Base-by-base conservation (phyloP, 2,888 invertebrate species). In the Spilarctia lutea region DNA sequence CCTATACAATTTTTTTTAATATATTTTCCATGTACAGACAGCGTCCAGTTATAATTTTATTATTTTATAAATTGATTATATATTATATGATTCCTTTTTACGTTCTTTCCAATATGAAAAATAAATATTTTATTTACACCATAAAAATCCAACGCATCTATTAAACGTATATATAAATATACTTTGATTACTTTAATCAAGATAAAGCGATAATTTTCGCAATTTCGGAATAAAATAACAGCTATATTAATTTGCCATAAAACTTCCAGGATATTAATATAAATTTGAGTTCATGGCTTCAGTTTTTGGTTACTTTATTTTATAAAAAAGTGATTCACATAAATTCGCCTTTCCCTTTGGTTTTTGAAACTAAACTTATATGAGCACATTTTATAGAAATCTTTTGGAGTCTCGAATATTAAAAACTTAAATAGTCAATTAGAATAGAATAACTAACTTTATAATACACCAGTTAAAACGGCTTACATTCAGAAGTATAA, bases 181-280 rank as follows among this genome's bases (percentile, higher is more conserved):
- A n/a, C n/a, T n/a, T 81, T 77, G 60, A 60, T 27, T 13, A 78
- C 65, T 78, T 75, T 70, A 72, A 78, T 81, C 74, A 80, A 78
- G 72, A 82, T 76, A 66, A 78, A 78, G 63, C 18, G 0, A 6
- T 63, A 42, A 72, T 66, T 72, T 68, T 63, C 79, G 70, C 74
- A 74, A 76, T 80, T 81, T 80, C 77, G 79, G 78, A 77, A 84
- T 79, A 72, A 73, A 73, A 77, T 81, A 81, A 76, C 20, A 72
- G 74, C 75, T 80, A 78, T 87, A 87, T 88, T 89, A 89, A 88
- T 89, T 85, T 86, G 83, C 83, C 79, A 84, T 84, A 89, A 86
- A n/a, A 83, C 85, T 83, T 82, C 81, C 81, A 77, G 83, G 81
- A 86, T 89, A 86, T 89, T 86, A 87, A 92, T 91, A 92, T 91